Conservation (phyloP, 2,797 vertebrate species). For the Pipistrellus pygmaeus region DNA sequence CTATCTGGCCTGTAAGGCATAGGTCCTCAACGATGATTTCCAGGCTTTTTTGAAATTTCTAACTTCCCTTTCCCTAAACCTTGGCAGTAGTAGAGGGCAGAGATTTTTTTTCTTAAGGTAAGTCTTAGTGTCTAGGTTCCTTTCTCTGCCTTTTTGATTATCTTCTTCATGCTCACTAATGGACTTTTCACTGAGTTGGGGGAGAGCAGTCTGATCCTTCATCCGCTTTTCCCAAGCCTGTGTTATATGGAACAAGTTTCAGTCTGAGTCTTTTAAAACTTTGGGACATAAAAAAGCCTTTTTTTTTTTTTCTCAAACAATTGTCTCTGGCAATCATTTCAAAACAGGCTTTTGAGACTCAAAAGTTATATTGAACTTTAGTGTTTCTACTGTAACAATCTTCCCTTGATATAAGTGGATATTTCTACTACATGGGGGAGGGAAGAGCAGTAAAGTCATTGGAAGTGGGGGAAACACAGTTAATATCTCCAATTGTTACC, state of each 20-base stretch:
- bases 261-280: conserved; percentile 21
- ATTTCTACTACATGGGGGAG: background rate
- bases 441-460: background rate
- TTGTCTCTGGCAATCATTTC: conserved; percentile 57
- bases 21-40: background rate
- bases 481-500: background rate
- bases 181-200: background rate
- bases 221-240: background rate
- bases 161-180: background rate
- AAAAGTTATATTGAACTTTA: background rate
- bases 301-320: conserved; percentile 8
- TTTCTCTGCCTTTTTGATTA: background rate
- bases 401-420: conserved; percentile 38
- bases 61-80: background rate
- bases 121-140: background rate
- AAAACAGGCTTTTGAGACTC: conserved; percentile 39
- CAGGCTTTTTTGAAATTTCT: background rate
- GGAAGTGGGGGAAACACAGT: background rate
- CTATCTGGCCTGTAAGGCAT: background rate
- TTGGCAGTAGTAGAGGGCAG: background rate
- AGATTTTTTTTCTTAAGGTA: background rate
- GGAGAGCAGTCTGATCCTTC: background rate
- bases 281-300: conserved; percentile 43
- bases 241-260: background rate
- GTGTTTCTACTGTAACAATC: conserved; percentile 16